Evolutionary conservation across 2,797 vertebrate genomes (phyloP).

Genomic region (Nannoperca australis): DNA sequence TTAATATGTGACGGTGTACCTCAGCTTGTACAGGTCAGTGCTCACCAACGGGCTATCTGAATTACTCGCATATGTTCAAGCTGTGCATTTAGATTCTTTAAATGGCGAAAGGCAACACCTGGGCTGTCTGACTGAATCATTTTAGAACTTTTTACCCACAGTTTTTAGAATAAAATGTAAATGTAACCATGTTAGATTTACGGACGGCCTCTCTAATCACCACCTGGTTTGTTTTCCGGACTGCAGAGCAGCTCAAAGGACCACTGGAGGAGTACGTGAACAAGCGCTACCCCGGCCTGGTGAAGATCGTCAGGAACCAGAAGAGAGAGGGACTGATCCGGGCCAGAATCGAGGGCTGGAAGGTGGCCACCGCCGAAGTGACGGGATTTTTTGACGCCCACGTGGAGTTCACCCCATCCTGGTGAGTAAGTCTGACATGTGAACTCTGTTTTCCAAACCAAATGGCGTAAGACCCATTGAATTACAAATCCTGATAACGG

Average conservation of each 20-base stretch:
- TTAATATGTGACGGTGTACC: background rate
- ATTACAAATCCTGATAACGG: background rate
- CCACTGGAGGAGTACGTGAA: conserved; percentile 96
- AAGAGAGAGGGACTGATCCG: conserved; percentile 96
- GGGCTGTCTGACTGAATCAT: background rate
- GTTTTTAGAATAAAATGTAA: too few species aligned
- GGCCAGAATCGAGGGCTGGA: conserved; percentile 97
- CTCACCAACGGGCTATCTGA: background rate
- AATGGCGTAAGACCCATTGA: background rate
- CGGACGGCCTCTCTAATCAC: background rate
- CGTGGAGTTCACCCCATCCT: conserved; percentile 95
- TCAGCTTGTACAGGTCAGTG: background rate
- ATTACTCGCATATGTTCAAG: background rate
- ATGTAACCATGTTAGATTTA: background rate
- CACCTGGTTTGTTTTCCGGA: conserved; percentile 20
- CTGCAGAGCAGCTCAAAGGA: conserved; percentile 93
- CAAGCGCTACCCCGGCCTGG: conserved; percentile 94
- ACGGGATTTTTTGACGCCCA: conserved; percentile 98
- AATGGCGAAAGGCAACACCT: background rate
- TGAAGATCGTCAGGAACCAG: conserved; percentile 97
- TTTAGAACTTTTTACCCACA: too few species aligned
- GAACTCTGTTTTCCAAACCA: background rate
- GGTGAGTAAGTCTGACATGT: conserved; percentile 84
- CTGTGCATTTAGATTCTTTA: background rate
- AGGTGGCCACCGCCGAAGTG: conserved; percentile 92